These are phyloP conservation scores for Uropetala carovei DNA, from an alignment of 2,888 invertebrate species.

Conservation along the genomic window DNA sequence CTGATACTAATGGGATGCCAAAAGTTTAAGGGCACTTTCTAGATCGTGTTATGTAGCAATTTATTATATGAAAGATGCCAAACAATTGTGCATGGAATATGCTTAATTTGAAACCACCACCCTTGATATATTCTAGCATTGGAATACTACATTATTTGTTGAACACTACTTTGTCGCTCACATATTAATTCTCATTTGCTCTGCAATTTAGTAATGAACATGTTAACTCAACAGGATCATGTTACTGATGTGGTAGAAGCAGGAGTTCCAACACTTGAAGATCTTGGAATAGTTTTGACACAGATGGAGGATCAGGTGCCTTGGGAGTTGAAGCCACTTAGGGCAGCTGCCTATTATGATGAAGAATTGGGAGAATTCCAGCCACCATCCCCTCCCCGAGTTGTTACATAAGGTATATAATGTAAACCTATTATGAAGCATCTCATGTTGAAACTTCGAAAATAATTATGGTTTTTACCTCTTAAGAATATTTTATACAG, in stretches of 20 bases:
- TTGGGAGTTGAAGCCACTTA: conserved; percentile 85
- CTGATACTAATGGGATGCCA: no score
- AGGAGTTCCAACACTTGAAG: conserved; percentile 87
- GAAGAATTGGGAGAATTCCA: conserved; percentile 87
- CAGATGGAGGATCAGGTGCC: conserved; percentile 88
- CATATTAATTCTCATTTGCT: no score
- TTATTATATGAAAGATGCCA: no score
- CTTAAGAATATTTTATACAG: background rate
- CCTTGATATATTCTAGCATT: no score
- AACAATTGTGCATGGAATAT: no score
- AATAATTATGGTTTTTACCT: background rate
- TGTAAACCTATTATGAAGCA: background rate
- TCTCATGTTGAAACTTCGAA: background rate
- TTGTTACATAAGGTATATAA: conserved; percentile 4
- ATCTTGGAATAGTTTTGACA: conserved; percentile 88
- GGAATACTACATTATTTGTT: no score
- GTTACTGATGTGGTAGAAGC: conserved; percentile 82
- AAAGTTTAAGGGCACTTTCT: no score
- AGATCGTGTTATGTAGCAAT: no score
- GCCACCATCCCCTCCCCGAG: conserved; percentile 80
- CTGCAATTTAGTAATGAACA: no score
- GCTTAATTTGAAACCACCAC: no score
- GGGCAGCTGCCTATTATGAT: conserved; percentile 84
- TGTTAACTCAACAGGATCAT: conserved; percentile 80
- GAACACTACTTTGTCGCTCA: no score